Base-by-base conservation (phyloP, 2,888 invertebrate genomes). In the Xiphydria camelus region DNA sequence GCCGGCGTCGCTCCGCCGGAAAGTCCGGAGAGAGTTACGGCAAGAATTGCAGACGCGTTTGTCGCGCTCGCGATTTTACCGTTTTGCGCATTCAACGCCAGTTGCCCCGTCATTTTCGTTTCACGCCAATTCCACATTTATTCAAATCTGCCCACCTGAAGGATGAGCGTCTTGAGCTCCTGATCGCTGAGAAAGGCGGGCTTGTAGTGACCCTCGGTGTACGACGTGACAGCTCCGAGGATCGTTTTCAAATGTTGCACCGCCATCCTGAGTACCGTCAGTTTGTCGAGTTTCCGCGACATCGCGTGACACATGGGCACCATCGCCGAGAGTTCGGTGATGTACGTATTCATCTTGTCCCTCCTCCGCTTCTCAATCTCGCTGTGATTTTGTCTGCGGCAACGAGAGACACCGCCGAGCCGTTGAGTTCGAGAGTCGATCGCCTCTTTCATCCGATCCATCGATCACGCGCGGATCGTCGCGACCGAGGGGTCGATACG, bases 261-360 rank as follows among this genome's bases (percentile, higher is more conserved):
- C 0, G 94, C 93, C 93, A 95, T 91, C 2, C 94, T 81, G 18
- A 96, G 78, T 1, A 85, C 84, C 0, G 94, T 95, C 58, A 96
- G 79, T 77, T 96, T 96, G 78, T 96, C 96, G 64, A 95, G 78
- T 77, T 96, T 96, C 42, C 94, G 80, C 21, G 92, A 88, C 89
- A 94, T 91, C 3, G 93, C 91, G 61, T 89, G 88, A 70, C 95
- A 96, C 91, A 94, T 92, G 0, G 95, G 96, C 14, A 96, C 85
- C 85, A 96, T 88, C 1, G 88, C 81, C 39, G 92, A 89, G 45
- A 96, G 76, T 74, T 96, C 94, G 2, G 88, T 85, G 61, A 96
- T 95, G 76, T 94, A 94, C 0, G 89, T 91, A 78, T 96, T 96
- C 94, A 96, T 96, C 78, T 95, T 96, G 75, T 96, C 94, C 20